Evolutionary conservation across 2,888 invertebrate genomes (phyloP).

Genomic region (Mythimna impura): DNA sequence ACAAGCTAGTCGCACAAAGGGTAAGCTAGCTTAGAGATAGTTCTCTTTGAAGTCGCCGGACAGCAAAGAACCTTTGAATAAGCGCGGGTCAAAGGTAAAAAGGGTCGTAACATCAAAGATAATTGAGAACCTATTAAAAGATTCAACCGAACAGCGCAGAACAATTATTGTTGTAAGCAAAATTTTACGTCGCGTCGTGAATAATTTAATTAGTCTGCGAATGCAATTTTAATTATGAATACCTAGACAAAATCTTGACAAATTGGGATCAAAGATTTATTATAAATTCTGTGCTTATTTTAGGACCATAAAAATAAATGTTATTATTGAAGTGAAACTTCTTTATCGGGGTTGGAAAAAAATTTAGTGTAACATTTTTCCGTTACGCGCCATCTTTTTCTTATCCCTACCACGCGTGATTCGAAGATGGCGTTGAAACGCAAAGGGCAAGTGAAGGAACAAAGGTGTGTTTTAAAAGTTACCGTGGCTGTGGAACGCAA

Average conservation of each 20-base stretch:
- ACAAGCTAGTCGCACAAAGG: slow-evolving; percentile 70
- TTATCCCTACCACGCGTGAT: too few relatives aligned
- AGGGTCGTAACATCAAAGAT: slow-evolving; percentile 85
- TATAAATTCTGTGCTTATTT: slow-evolving; percentile 11
- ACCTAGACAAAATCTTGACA: slow-evolving; percentile 11
- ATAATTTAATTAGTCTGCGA: slow-evolving; percentile 39
- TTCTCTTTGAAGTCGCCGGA: slow-evolving; percentile 81
- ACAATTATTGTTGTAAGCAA: slow-evolving; percentile 46
- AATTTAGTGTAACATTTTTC: too few relatives aligned
- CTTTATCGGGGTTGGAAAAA: too few relatives aligned
- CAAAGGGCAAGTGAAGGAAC: too few relatives aligned
- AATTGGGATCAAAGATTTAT: slow-evolving; percentile 22
- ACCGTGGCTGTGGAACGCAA: too few relatives aligned
- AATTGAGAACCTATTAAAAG: slow-evolving; percentile 83
- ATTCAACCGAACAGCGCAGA: slow-evolving; percentile 64
- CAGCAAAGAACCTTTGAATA: slow-evolving; percentile 78
- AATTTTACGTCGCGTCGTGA: slow-evolving; percentile 23
- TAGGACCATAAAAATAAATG: not conserved
- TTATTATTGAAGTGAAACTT: too few relatives aligned
- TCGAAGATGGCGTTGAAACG: too few relatives aligned
- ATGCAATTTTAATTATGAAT: slow-evolving; percentile 43
- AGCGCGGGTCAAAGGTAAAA: slow-evolving; percentile 83
- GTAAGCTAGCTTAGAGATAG: slow-evolving; percentile 77
- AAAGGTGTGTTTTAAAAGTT: too few relatives aligned
- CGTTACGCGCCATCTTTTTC: too few relatives aligned